Base-by-base conservation (phyloP, 2,113 vertebrate genomes). In the Eupsittula cactorum region DNA sequence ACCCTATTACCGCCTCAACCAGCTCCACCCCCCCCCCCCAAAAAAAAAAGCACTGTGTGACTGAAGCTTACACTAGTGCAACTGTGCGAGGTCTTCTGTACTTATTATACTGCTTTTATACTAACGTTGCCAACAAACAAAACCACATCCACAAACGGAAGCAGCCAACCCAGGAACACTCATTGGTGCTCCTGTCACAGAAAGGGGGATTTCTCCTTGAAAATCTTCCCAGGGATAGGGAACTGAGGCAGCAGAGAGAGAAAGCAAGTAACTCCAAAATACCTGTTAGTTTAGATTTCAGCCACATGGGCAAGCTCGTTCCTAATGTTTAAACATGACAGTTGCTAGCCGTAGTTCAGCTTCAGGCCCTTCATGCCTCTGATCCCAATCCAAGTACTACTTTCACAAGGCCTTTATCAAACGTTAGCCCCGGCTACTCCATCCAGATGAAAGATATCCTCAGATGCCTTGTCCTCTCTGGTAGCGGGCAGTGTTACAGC, bases 281-380 rank as follows among this genome's bases (percentile, higher is more conserved):
- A 71, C 60, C 86, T 89, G 50, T 59, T 93, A 50, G 69, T 78
- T 90, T 76, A 96, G 64, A 79, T 94, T 84, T 92, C 83, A 92
- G 77, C 47, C 77, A 86, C 35, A n/a, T 81, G 82, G 77, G 81
- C 77, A 92, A 91, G 69, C 28, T 82, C 41, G 62, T 90, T 73
- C 0, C 0, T 1, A 2, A 73, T 39, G 57, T 68, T 86, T 88
- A 33, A 94, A 69, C 59, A 68, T 35, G 60, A 81, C 44, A 37
- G 57, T 57, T 63, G 85, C 47, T 69, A 82, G 73, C 49, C 77
- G 52, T 73, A 88, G 82, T 37, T 82, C 65, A 57, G 53, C 77
- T 91, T 90, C 88, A 84, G 74, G 73, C 77, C 44, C 71, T 57
- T 74, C 57, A 13, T 18, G 37, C 18, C 31, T 86, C 90, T 76